These are phyloP conservation scores for Micropoecilia bifurca DNA, from an alignment of 2,797 vertebrate species.

Conservation along the genomic window DNA sequence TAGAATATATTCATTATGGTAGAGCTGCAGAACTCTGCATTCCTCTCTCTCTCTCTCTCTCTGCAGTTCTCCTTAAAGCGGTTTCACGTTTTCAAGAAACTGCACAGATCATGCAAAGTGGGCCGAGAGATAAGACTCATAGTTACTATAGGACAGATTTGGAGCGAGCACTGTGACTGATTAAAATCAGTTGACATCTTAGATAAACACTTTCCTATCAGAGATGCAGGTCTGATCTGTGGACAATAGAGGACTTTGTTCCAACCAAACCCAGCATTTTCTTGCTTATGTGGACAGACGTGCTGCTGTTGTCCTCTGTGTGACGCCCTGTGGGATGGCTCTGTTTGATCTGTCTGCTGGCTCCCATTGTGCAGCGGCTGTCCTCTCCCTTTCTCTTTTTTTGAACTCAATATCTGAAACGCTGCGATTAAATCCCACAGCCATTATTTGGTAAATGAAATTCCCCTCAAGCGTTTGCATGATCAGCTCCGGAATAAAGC, in stretches of 20 bases:
- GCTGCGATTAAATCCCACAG: slow-evolving; percentile 64
- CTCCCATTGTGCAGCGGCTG: slow-evolving; percentile 62
- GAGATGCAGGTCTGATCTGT: slow-evolving; percentile 12
- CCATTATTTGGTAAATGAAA: slow-evolving; percentile 64
- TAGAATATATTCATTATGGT: background rate
- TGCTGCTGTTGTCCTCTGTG: slow-evolving; percentile 64
- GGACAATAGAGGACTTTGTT: slow-evolving; percentile 72
- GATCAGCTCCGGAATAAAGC: slow-evolving; percentile 44
- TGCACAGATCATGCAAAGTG: slow-evolving; percentile 6
- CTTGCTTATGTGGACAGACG: slow-evolving; percentile 57
- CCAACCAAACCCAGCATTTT: slow-evolving; percentile 32
- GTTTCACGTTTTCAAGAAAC: background rate
- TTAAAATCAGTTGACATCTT: slow-evolving; percentile 8
- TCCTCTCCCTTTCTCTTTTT: slow-evolving; percentile 29
- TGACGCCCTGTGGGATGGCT: slow-evolving; percentile 65
- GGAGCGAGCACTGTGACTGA: background rate
- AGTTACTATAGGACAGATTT: background rate
- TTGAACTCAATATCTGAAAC: slow-evolving; percentile 62
- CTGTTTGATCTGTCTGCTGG: slow-evolving; percentile 68
- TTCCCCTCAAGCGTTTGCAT: slow-evolving; percentile 27
- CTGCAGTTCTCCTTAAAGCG: background rate
- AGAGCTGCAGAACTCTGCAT: slow-evolving; percentile 6
- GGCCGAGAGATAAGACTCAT: background rate
- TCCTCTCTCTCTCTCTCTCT: background rate
- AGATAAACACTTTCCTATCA: slow-evolving; percentile 8